Evolutionary conservation across 2,888 invertebrate species (phyloP), one percentile per base, ranked within the genome.

Genomic region (Platycheirus rosarum): DNA sequence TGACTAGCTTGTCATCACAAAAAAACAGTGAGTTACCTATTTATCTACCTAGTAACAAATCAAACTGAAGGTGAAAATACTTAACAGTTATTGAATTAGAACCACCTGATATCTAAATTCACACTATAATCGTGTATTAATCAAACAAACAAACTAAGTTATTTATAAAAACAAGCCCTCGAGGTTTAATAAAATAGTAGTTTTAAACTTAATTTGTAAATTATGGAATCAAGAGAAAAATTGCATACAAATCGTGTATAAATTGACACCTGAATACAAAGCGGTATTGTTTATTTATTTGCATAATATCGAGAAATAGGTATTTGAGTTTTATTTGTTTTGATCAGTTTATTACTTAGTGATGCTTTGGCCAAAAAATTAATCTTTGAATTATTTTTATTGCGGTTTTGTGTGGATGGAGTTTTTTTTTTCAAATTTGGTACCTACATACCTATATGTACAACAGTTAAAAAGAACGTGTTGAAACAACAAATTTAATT

Each of bases 251-350:
- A 9, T 11, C 5, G 2, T 14, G 11, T 51, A 71, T 62, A 51
- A 62, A 71, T 62, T 62, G 29, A 44, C 62, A 62, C 62, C 62
- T 62, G 51, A 44, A 20, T 26, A 53, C 48, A 60, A 42, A 60
- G 11, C 37, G 0, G 14, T 26, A 8, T 29, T 44, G 57, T 46
- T 49, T 42, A 32, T 42, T 71, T 42, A 62, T 71, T 71, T 71
- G 62, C 62, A 51, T 62, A 51, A 20, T 42, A 44, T 60, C 60
- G 44, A 29, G 42, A 60, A 20, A 60, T 42, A 9, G 29, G 6
- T 5, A 44, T 6, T 11, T 3, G n/a, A 35, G 35, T 37, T 37
- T 37, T 13, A 4, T 13, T 37, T 32, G 8, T 32, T 23, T 26
- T 14, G 14, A 32, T 7, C 13, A 37, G 42, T 14, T 42, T 29